Conservation (phyloP, 2,113 vertebrate species). For the Echinops telfairi region DNA sequence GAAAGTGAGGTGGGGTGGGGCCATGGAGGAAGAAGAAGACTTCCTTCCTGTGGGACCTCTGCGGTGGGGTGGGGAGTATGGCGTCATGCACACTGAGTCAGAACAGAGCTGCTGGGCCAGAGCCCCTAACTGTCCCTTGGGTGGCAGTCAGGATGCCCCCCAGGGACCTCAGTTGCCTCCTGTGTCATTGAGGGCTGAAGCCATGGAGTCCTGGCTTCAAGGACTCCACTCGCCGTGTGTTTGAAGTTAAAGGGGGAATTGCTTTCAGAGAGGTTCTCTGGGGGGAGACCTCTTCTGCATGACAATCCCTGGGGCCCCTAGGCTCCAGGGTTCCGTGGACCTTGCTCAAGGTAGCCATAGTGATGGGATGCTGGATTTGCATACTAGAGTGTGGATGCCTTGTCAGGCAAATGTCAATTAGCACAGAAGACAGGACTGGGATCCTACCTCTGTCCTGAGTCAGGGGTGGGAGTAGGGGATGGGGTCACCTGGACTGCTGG, state of each 20-base stretch:
- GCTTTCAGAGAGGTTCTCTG: not conserved
- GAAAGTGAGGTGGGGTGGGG: no score
- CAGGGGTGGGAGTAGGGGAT: rapidly evolving
- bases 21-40: not conserved
- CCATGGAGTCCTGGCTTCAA: not conserved
- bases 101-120: not conserved
- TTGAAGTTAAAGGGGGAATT: not conserved
- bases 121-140: no score
- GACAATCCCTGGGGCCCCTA: not conserved
- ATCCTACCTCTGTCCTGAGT: constrained; percentile 7
- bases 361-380: not conserved
- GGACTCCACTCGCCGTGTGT: not conserved
- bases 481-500: not conserved
- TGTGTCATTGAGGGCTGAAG: not conserved
- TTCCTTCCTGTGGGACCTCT: no score
- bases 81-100: not conserved
- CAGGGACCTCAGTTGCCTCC: not conserved
- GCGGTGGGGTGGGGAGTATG: not conserved
- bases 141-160: not conserved
- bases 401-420: constrained; percentile 25
- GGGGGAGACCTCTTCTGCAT: not conserved
- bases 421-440: constrained; percentile 23
- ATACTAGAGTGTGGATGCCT: not conserved
- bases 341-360: not conserved
- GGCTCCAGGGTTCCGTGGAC: not conserved